Percentiles rank a stretch among this genome's conserved stretches.
Conservation (phyloP, 2,888 invertebrate genomes). For the Drepanosiphum platanoidis region DNA sequence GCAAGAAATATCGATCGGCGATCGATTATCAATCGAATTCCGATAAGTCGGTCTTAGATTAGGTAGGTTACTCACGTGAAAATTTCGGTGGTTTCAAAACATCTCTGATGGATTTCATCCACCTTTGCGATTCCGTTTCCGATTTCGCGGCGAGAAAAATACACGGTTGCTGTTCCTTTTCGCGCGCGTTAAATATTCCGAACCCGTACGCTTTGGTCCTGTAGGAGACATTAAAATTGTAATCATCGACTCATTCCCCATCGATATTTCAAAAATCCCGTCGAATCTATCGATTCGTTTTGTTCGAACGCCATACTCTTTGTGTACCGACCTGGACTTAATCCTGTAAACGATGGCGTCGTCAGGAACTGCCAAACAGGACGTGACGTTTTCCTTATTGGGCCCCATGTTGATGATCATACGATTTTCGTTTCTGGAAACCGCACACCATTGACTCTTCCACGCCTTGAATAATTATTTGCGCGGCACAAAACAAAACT, state of each 20-base stretch:
- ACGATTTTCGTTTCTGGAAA: slow-evolving; percentile 68
- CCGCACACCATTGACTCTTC: slow-evolving; percentile 76
- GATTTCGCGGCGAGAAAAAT: slow-evolving; percentile 75
- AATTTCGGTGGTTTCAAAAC: slow-evolving; percentile 69
- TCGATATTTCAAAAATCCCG: not conserved
- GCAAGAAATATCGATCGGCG: too few species aligned
- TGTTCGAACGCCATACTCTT: slow-evolving; percentile 29
- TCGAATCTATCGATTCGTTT: not conserved
- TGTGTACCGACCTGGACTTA: slow-evolving; percentile 69
- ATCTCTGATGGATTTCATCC: slow-evolving; percentile 75
- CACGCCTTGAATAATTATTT: slow-evolving; percentile 72
- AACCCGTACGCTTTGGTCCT: slow-evolving; percentile 76
- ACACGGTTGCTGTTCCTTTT: slow-evolving; percentile 71
- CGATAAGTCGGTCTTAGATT: too few species aligned
- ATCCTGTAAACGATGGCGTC: slow-evolving; percentile 74
- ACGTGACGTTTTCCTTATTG: slow-evolving; percentile 67
- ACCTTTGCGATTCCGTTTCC: slow-evolving; percentile 74
- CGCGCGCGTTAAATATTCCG: slow-evolving; percentile 72
- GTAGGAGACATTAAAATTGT: slow-evolving; percentile 54
- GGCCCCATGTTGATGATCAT: slow-evolving; percentile 64
- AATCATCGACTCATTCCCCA: slow-evolving; percentile 1
- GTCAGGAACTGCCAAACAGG: slow-evolving; percentile 71
- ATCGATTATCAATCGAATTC: not conserved
- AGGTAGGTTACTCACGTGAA: slow-evolving; percentile 30
- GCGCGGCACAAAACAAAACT: slow-evolving; percentile 17